These are phyloP conservation scores for Anoplopoma fimbria DNA, from an alignment of 2,113 vertebrate species.

Conservation along the genomic window DNA sequence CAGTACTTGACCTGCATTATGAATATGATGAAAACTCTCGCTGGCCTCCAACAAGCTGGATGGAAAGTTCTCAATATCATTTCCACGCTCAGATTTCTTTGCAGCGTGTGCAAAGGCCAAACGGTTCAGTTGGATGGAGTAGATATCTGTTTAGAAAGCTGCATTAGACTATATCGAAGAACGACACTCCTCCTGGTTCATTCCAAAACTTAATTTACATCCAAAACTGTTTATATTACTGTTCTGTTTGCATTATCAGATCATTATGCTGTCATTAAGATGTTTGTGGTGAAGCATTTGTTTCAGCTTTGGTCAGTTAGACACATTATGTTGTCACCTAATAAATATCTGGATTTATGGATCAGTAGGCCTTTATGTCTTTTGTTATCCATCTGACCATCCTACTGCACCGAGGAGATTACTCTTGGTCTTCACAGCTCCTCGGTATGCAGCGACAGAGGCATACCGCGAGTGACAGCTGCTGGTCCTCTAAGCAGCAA, in stretches of 20 bases:
- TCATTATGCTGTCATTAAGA: background rate
- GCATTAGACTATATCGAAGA: background rate
- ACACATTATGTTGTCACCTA: background rate
- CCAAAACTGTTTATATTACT: no score
- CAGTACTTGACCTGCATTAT: constrained; percentile 25
- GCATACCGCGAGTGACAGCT: constrained; percentile 42
- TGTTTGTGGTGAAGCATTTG: background rate
- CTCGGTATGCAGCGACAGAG: constrained; percentile 34
- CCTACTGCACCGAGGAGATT: constrained; percentile 15
- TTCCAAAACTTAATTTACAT: background rate
- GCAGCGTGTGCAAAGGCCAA: constrained; percentile 55
- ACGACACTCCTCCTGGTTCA: background rate
- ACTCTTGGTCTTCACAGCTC: constrained; percentile 51
- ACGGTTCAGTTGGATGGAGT: constrained; percentile 55
- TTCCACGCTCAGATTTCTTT: constrained; percentile 55
- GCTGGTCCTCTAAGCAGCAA: constrained; percentile 41
- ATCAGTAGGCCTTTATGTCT: constrained; percentile 7
- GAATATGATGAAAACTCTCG: constrained; percentile 36
- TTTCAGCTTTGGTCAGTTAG: background rate
- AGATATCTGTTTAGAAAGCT: constrained; percentile 22
- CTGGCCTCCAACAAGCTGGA: constrained; percentile 28
- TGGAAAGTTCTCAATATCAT: constrained; percentile 53
- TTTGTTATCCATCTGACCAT: constrained; percentile 1
- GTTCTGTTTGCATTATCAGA: no score
- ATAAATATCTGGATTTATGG: constrained; percentile 13